Base-by-base conservation (phyloP, 1,140 invertebrate species). In the Uloborus diversus region DNA sequence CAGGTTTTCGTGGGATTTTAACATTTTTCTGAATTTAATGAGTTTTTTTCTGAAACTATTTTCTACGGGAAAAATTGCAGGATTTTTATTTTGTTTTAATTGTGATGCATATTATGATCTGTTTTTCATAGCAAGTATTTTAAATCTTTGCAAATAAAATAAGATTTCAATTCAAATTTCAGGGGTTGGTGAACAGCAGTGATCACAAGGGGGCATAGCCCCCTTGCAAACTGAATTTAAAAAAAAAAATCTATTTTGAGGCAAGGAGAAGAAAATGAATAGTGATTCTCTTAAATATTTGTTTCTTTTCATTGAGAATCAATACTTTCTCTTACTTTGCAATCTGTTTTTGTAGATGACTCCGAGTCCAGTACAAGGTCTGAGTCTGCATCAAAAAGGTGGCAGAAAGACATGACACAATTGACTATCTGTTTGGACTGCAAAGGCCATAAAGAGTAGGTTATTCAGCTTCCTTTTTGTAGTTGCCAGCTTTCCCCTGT, bases 381-480 rank as follows among this genome's bases (percentile, higher is more conserved):
- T 53, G 62, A 78, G 49, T 27, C n/a, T 3, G 32, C 37, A 11
- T 68, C 56, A 14, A 49, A 59, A 20, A 66, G 62, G 61, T 81
- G 80, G 68, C 76, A 59, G 20, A 62, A 27, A 61, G 27, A 80
- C 59, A 13, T 53, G 13, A 53, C 61, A 30, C 57, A 71, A 23
- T 61, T 82, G 23, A 28, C 73, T 28, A 17, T 78, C 5, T 37
- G 65, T 35, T 57, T 66, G 30, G 71, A 65, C 28, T 81, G 53
- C 20, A 71, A 81, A 69, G 27, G 30, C 9, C 73, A 73, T 27
- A 81, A 64, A 75, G 53, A 59, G 69, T 82, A 71, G 62, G 75
- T 61, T 27, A 13, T 47, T 4, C 13, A 37, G 13, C 49, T 66
- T 28, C 13, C 25, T 35, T 37, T 64, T 64, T 27, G 27, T 17